A percentile compares a stretch with the other conserved stretches of the same genome.
phyloP scores from a whole-genome alignment of 2,113 vertebrate genomes.

The Myiozetetes cayanensis region DNA sequence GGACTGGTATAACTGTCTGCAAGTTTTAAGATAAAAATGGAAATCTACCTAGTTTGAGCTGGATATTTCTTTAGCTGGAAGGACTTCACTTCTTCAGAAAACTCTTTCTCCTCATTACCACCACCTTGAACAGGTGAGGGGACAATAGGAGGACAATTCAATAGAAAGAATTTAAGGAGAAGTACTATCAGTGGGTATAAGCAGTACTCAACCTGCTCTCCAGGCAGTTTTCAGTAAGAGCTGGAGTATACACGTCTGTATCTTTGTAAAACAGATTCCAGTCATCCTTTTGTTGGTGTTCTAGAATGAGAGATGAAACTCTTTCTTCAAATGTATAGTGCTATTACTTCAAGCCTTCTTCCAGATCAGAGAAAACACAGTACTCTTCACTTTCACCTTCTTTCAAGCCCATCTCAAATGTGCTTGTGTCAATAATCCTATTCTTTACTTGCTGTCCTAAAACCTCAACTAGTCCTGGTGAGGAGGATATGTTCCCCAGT shows the following conservation, averaged over 20 bases:
- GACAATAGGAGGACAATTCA: background rate
- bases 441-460: background rate
- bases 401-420: background rate
- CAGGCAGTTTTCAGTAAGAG: background rate
- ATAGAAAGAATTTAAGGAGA: background rate
- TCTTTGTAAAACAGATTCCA: background rate
- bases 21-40: background rate
- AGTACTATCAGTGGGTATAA: background rate
- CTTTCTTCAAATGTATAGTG: background rate
- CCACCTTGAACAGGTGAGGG: background rate
- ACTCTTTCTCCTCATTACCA: background rate
- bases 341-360: background rate
- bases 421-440: background rate
- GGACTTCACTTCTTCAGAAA: background rate
- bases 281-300: background rate
- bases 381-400: background rate
- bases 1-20: background rate
- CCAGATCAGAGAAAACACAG: background rate
- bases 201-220: background rate
- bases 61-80: background rate
- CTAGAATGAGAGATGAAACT: background rate
- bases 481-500: background rate
- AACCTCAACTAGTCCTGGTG: background rate
- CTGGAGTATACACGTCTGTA: background rate
- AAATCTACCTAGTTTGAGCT: background rate